A percentile compares a stretch with the other conserved stretches of the same genome.
Evolutionary conservation across 92 coral and sea anemone species (phyloP).

Genomic region (Paramuricea clavata): DNA sequence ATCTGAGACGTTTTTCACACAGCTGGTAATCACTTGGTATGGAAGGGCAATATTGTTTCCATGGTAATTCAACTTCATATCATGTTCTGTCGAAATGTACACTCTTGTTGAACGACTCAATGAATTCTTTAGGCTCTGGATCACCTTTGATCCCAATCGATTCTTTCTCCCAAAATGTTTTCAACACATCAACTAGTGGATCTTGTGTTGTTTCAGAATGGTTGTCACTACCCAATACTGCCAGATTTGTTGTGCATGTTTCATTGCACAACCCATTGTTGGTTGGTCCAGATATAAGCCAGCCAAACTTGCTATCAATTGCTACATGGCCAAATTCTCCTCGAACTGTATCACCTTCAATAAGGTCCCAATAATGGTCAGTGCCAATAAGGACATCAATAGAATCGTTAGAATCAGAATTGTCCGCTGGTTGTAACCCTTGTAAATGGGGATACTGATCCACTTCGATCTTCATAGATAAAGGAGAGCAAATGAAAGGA

Average conservation of each 20-base stretch:
- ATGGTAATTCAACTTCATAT: too few species aligned
- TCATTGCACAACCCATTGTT: neutral
- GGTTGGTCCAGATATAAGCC: conserved; percentile 73
- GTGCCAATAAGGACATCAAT: conserved; percentile 72
- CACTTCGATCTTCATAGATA: too few species aligned
- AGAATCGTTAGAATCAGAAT: conserved; percentile 46
- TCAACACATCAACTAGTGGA: neutral
- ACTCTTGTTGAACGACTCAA: conserved; percentile 27
- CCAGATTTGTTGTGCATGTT: neutral
- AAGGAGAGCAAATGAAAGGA: too few species aligned
- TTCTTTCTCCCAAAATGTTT: conserved; percentile 28
- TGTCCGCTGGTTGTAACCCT: conserved; percentile 55
- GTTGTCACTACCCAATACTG: too few species aligned
- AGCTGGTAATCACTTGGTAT: too few species aligned
- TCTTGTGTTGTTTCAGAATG: conserved; percentile 8
- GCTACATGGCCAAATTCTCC: conserved; percentile 74
- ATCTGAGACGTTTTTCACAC: too few species aligned
- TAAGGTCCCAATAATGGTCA: too few species aligned
- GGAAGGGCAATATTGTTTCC: too few species aligned
- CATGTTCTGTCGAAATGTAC: conserved; percentile 62
- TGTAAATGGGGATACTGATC: conserved; percentile 68
- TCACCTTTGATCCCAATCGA: conserved; percentile 39
- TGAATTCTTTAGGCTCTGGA: conserved; percentile 28
- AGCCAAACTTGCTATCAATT: conserved; percentile 66
- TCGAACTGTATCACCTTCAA: too few species aligned